Evolutionary conservation across 2,113 vertebrate genomes (phyloP).

Genomic region (Lycaon pictus): DNA sequence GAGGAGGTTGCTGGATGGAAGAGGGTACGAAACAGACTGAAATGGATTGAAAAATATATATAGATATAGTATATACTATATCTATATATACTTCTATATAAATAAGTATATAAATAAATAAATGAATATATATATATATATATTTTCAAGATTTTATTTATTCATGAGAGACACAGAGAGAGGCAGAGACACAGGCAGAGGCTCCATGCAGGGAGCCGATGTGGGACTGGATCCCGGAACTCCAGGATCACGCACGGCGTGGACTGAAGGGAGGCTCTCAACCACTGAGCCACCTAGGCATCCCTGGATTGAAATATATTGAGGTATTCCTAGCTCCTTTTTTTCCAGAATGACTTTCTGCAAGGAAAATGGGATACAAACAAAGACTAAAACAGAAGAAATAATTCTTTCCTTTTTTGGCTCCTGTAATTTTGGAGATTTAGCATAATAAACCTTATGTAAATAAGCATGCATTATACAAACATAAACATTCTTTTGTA

Average conservation of each 20-base stretch:
- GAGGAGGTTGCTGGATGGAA: background rate
- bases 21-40: background rate
- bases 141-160: too few species aligned
- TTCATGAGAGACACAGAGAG: too few species aligned
- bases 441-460: background rate
- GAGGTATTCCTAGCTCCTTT: background rate
- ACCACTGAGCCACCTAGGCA: too few species aligned
- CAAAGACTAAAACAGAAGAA: background rate
- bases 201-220: too few species aligned
- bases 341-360: background rate
- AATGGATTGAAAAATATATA: background rate
- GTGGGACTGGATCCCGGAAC: too few species aligned
- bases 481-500: background rate
- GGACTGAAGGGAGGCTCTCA: too few species aligned
- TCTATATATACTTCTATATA: too few species aligned
- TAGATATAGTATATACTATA: too few species aligned
- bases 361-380: background rate
- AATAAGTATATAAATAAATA: too few species aligned
- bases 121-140: too few species aligned
- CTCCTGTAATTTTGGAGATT: conserved; percentile 5
- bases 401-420: background rate
- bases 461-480: background rate
- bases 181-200: too few species aligned
- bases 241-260: too few species aligned
- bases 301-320: background rate